Conservation (phyloP, 2,113 vertebrate genomes). For the Cavia porcellus region DNA sequence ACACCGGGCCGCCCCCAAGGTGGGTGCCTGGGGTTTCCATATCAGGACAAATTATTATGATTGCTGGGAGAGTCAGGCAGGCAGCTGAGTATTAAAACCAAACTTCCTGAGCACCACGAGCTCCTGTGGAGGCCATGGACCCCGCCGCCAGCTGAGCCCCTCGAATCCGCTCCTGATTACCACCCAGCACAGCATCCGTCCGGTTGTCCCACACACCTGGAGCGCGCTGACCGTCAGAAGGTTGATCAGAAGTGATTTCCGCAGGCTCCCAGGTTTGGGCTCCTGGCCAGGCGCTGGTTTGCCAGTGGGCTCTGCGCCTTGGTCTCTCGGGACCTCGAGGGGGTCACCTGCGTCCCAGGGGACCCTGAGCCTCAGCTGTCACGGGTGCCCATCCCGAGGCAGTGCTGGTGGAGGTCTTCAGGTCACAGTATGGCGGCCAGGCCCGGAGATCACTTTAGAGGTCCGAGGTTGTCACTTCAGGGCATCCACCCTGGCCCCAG, state of each 20-base stretch:
- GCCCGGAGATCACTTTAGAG: neutral
- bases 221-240: slow-evolving; percentile 43
- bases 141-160: neutral
- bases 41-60: slow-evolving; percentile 61
- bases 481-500: neutral
- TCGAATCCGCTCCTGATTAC: slow-evolving; percentile 73
- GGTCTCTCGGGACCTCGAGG: neutral
- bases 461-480: neutral
- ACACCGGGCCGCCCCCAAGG: rapidly evolving
- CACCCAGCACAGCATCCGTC: slow-evolving; percentile 40
- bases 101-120: neutral
- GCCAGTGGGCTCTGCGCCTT: neutral
- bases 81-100: slow-evolving; percentile 64
- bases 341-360: neutral
- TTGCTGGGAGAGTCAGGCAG: neutral
- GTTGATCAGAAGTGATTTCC: slow-evolving; percentile 72
- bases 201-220: slow-evolving; percentile 71
- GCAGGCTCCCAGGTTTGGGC: slow-evolving; percentile 38
- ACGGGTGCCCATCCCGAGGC: rapidly evolving
- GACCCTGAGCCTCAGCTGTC: neutral
- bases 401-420: rapidly evolving
- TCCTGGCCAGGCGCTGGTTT: neutral
- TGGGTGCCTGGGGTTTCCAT: slow-evolving; percentile 38
- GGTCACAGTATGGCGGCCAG: neutral
- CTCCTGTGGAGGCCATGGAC: neutral